A percentile compares a stretch with the other conserved stretches of the same genome.
Conservation (phyloP, 2,888 invertebrate species). For the Gasteruption jaculator region DNA sequence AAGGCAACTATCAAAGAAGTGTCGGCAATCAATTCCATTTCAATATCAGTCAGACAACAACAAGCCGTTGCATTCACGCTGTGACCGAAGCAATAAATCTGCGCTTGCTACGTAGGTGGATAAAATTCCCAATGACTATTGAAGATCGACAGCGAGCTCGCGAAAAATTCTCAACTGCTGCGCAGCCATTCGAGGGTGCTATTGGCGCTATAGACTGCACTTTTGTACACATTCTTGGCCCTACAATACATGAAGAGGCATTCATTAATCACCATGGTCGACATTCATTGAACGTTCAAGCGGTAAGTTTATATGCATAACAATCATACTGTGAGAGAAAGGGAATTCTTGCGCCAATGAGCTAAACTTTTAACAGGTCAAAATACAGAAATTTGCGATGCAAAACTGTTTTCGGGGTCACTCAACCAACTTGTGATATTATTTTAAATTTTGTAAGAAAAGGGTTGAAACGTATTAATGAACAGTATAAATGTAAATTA, state of each 20-base stretch:
- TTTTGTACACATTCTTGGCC: conserved; percentile 16
- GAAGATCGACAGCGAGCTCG: conserved; percentile 11
- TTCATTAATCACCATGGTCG: conserved; percentile 19
- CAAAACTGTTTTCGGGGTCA: too few relatives aligned
- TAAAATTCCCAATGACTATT: conserved; percentile 15
- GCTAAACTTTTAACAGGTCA: too few relatives aligned
- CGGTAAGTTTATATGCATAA: too few relatives aligned
- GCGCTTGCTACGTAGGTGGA: conserved; percentile 6
- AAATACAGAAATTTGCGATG: too few relatives aligned
- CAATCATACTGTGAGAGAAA: neutral
- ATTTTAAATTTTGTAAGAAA: too few relatives aligned
- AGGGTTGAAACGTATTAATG: too few relatives aligned
- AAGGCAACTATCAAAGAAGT: conserved; percentile 16
- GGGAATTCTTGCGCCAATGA: conserved; percentile 7
- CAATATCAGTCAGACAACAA: conserved; percentile 12
- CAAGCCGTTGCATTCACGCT: conserved; percentile 11
- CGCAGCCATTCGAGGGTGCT: conserved; percentile 18
- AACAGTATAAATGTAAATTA: too few relatives aligned
- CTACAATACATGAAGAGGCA: conserved; percentile 18
- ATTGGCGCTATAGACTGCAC: conserved; percentile 24
- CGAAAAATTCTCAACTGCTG: conserved; percentile 9
- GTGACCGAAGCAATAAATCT: conserved; percentile 14
- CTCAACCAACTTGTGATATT: too few relatives aligned
- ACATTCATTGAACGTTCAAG: conserved; percentile 20
- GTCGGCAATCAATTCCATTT: conserved; percentile 12